Evolutionary conservation across 64 coral and sea anemone species (phyloP).

Genomic region (Stylophora pistillata): DNA sequence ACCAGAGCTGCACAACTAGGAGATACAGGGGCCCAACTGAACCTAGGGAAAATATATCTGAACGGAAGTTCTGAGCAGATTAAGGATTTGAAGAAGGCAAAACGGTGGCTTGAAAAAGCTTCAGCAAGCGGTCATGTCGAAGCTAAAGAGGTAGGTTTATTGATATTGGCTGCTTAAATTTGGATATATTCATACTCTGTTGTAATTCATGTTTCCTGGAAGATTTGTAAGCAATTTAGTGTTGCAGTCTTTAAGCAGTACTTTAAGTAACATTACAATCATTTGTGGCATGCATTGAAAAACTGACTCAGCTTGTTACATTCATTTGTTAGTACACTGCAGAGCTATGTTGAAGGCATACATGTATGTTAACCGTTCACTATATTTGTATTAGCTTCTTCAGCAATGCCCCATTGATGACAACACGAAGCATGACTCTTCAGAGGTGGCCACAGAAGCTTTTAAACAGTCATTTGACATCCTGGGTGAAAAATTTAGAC

Average conservation of each 20-base stretch:
- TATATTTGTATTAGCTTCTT: neutral
- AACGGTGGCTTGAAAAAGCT: constrained; percentile 72
- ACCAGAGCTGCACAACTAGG: constrained; percentile 68
- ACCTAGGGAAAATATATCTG: constrained; percentile 68
- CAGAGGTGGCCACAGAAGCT: neutral
- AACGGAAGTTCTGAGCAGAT: constrained; percentile 51
- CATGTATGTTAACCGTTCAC: no score
- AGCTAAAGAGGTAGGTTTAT: constrained; percentile 31
- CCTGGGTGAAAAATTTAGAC: neutral
- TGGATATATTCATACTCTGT: no score
- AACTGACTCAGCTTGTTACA: no score
- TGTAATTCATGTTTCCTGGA: no score
- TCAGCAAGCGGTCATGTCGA: constrained; percentile 10
- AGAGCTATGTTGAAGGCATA: no score
- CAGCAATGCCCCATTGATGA: neutral
- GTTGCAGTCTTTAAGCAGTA: no score
- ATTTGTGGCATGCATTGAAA: no score
- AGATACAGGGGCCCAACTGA: constrained; percentile 49
- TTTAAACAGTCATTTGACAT: constrained; percentile 2
- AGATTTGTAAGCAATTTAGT: no score
- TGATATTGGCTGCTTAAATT: no score
- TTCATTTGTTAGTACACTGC: no score
- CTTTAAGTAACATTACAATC: no score
- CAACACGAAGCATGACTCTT: neutral
- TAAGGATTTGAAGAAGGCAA: constrained; percentile 42